phyloP scores from a whole-genome alignment of 2,888 invertebrate genomes.

The Netelia virgata region DNA sequence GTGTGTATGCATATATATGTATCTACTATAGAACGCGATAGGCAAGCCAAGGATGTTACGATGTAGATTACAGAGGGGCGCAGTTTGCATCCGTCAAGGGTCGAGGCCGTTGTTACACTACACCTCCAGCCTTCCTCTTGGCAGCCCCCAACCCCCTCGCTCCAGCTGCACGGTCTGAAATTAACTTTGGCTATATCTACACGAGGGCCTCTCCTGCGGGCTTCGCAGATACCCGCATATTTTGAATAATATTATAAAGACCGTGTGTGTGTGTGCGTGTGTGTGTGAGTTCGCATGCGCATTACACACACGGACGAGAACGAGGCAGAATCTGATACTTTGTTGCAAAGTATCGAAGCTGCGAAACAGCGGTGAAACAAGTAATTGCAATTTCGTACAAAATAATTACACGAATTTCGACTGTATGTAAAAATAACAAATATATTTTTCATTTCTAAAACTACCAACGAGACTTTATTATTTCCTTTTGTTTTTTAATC shows the following conservation, averaged over 20 bases:
- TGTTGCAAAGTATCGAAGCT: too few species aligned
- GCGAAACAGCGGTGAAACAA: too few species aligned
- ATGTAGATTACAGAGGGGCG: slow-evolving; percentile 68
- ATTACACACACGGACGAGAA: too few species aligned
- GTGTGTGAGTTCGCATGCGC: too few species aligned
- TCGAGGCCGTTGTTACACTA: slow-evolving; percentile 48
- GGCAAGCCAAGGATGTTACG: slow-evolving; percentile 57
- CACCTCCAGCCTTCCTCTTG: background rate
- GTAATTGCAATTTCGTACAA: too few species aligned
- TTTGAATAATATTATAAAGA: slow-evolving; percentile 67
- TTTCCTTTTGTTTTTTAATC: too few species aligned
- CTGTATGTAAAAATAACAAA: too few species aligned
- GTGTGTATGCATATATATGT: background rate
- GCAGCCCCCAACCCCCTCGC: slow-evolving; percentile 17
- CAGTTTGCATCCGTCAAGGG: slow-evolving; percentile 68
- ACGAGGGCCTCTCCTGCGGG: slow-evolving; percentile 56
- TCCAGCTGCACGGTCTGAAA: slow-evolving; percentile 64
- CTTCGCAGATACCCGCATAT: slow-evolving; percentile 60
- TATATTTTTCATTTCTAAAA: too few species aligned
- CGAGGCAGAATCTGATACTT: too few species aligned
- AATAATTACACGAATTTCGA: too few species aligned
- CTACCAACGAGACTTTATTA: too few species aligned
- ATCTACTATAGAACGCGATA: slow-evolving; percentile 26
- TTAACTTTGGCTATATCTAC: slow-evolving; percentile 63
- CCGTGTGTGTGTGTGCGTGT: background rate